Base-by-base conservation (phyloP, 2,113 vertebrate species). In the Campylomormyrus tamandua region DNA sequence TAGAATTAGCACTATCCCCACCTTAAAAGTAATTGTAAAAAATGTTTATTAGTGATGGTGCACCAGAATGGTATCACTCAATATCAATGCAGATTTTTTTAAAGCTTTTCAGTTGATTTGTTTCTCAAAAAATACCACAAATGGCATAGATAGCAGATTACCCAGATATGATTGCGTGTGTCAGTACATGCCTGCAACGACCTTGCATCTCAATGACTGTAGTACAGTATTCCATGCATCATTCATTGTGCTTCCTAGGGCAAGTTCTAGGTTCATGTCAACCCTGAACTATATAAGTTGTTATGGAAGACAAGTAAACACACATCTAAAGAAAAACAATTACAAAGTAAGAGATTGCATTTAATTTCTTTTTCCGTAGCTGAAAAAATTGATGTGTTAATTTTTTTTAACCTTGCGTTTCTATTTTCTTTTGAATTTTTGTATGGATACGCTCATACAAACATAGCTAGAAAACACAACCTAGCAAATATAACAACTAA, bases 21-120 rank as follows among this genome's bases (percentile, higher is more conserved):
- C 94, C 95, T 96, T 96, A 96, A 95, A 94, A 95, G 94, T 95
- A 95, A 96, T 96, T 96, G 94, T 94, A 94, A 95, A 42, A 80
- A 80, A 80, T 39, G n/a, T 70, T 70, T 70, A 95, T 93, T 94
- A 19, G 24, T 58, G 56, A 56, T n/a, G 95, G 94, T 96, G 95
- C 95, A 96, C 96, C 95, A 96, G 95, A 94, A 93, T 91, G 93
- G 93, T 95, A 95, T 95, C 94, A 95, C 94, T 95, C 94, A 94
- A 91, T 92, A 35, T 77, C 74, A 39, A 77, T 42, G 2, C 31
- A 42, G 17, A 42, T 19, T 42, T 39, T 35, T 80, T 80, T 19
- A 80, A 80, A 80, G 31, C 31, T 80, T 19, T 80, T 80, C 74
- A 39, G 74, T 80, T 17, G 35, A 5, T 42, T 19, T 39, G 35